Evolutionary conservation across 2,888 invertebrate species (phyloP).

Genomic region (Mesodorylaimus sp.): DNA sequence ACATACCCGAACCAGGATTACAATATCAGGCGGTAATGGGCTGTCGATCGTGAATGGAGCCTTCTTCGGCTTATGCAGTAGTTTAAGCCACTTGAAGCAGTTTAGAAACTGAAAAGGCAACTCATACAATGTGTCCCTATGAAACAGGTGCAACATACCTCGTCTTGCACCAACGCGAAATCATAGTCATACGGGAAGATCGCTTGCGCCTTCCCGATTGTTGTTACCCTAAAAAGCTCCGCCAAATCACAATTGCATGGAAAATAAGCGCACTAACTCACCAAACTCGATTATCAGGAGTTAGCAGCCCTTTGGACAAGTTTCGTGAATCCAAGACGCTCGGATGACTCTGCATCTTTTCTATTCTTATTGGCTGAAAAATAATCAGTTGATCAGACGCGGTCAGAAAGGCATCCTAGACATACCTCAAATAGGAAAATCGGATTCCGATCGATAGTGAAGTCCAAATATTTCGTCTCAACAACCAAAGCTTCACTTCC

Average conservation of each 20-base stretch:
- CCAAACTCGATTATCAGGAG: no score
- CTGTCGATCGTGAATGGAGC: constrained; percentile 49
- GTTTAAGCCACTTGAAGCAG: constrained; percentile 77
- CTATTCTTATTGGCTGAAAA: no score
- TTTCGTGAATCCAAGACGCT: no score
- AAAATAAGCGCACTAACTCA: no score
- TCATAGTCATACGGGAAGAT: constrained; percentile 33
- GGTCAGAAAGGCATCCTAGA: background rate
- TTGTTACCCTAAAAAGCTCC: background rate
- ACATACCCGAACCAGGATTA: constrained; percentile 51
- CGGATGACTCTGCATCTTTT: no score
- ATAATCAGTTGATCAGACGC: no score
- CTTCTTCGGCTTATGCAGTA: constrained; percentile 48
- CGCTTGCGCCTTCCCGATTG: background rate
- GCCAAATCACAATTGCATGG: no score
- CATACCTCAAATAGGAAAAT: background rate
- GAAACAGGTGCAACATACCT: no score
- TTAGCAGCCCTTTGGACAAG: no score
- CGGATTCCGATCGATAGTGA: background rate
- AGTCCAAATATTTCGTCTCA: no score
- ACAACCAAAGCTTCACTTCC: no score
- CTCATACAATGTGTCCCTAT: no score
- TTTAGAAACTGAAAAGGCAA: constrained; percentile 42
- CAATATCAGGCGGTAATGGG: constrained; percentile 65
- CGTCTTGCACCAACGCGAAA: constrained; percentile 32